Conservation (phyloP, 2,797 vertebrate genomes). For the Squalus acanthias region DNA sequence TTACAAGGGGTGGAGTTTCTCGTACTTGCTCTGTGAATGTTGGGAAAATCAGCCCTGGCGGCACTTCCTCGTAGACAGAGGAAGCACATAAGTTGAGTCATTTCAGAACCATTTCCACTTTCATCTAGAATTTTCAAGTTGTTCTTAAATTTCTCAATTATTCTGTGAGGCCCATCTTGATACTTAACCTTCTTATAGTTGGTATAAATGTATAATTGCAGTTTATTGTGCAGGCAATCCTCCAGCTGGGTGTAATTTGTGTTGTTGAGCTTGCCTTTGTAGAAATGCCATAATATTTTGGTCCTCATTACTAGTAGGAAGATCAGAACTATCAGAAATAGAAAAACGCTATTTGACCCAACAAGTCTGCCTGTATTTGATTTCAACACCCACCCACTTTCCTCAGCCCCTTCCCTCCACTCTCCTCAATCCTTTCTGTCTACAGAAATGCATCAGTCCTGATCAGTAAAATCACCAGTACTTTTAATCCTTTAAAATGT, state of each 20-base stretch:
- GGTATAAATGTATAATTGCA: not conserved
- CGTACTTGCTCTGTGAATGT: not conserved
- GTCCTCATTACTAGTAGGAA: not conserved
- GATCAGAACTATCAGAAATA: not conserved
- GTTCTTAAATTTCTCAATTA: not conserved
- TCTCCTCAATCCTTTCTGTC: not conserved
- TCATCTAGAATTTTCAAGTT: not conserved
- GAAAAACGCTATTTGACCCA: not conserved
- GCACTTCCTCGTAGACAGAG: not conserved
- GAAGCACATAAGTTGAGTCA: not conserved
- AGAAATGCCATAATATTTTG: slow-evolving; percentile 8
- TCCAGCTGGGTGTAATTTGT: slow-evolving; percentile 15
- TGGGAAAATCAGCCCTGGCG: not conserved
- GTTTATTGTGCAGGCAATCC: not conserved
- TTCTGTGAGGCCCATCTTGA: not conserved
- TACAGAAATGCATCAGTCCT: not conserved
- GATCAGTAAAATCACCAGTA: not conserved
- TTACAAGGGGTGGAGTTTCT: not conserved
- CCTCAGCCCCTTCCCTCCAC: not conserved
- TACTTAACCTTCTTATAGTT: not conserved
- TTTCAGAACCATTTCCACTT: not conserved
- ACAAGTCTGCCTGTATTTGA: not conserved
- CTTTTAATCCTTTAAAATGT: not conserved
- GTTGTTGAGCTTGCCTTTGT: not conserved
- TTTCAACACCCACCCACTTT: too few species aligned